phyloP scores from a whole-genome alignment of 1,140 invertebrate genomes.

The Pachypeltis micranthus region DNA sequence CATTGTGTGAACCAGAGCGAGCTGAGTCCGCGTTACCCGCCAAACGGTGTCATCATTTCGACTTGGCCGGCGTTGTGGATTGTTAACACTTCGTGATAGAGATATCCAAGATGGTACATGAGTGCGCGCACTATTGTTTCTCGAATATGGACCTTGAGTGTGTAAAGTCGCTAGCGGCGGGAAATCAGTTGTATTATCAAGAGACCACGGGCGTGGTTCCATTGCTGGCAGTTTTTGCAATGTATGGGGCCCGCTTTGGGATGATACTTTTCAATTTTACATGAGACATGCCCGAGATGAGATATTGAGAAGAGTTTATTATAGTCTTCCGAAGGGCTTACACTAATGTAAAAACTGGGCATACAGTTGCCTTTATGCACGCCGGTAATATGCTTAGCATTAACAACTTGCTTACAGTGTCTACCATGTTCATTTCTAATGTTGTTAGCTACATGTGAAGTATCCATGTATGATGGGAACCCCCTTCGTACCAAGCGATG shows the following conservation, averaged over 20 bases:
- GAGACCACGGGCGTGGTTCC: neutral
- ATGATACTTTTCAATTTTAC: neutral
- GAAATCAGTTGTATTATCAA: neutral
- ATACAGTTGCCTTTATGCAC: neutral
- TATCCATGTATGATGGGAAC: neutral
- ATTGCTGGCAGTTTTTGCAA: neutral
- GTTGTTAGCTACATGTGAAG: neutral
- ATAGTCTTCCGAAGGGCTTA: neutral
- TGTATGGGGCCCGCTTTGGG: neutral
- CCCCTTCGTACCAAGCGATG: neutral
- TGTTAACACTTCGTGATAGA: neutral
- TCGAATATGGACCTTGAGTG: neutral
- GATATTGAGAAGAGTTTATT: neutral
- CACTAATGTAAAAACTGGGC: neutral
- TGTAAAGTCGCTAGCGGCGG: neutral
- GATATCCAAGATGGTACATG: neutral
- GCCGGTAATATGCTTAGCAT: neutral
- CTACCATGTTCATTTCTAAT: neutral
- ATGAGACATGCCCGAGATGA: neutral
- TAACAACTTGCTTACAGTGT: neutral
- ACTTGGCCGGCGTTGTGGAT: neutral
- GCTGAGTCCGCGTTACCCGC: too few species aligned
- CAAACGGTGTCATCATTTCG: too few species aligned
- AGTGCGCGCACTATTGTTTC: neutral
- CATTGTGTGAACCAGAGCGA: too few species aligned